phyloP scores from a whole-genome alignment of 1,140 invertebrate species.

The Drosophila elegans region DNA sequence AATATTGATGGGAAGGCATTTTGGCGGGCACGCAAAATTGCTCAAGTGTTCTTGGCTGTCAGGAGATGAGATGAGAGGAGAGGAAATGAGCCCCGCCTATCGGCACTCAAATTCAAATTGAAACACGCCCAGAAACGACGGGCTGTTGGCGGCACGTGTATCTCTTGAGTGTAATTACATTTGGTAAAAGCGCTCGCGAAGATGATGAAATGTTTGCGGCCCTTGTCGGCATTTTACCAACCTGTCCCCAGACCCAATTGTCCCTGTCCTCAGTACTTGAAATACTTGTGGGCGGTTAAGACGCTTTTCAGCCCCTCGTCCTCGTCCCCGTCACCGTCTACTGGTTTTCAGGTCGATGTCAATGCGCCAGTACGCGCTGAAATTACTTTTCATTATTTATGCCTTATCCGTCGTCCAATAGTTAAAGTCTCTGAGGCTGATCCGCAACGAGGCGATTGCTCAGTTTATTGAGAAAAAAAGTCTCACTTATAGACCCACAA shows the following conservation, averaged over 20 bases:
- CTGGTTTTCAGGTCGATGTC: constrained; percentile 49
- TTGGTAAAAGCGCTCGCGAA: constrained; percentile 65
- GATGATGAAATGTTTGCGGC: constrained; percentile 59
- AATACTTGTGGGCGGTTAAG: constrained; percentile 49
- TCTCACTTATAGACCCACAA: too few relatives aligned
- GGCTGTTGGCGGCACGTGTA: constrained; percentile 73
- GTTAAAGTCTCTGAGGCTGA: constrained; percentile 20
- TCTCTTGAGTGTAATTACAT: constrained; percentile 81
- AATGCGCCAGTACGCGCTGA: constrained; percentile 68
- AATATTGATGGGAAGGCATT: constrained; percentile 50
- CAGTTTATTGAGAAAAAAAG: constrained; percentile 1
- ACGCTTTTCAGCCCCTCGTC: constrained; percentile 34
- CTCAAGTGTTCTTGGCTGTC: constrained; percentile 36
- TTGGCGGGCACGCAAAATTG: constrained; percentile 34
- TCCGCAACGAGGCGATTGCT: not conserved
- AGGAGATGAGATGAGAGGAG: constrained; percentile 21
- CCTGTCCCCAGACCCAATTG: constrained; percentile 8
- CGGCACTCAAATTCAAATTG: constrained; percentile 73
- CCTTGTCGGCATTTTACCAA: constrained; percentile 57
- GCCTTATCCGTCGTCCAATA: constrained; percentile 43
- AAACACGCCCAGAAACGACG: constrained; percentile 47
- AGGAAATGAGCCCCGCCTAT: constrained; percentile 23
- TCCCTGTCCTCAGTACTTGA: constrained; percentile 10
- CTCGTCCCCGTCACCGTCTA: not conserved
- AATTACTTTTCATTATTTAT: constrained; percentile 78